A percentile compares a stretch with the other conserved stretches of the same genome.
Conservation (phyloP, 1,140 invertebrate species). For the Branchinecta lindahli region DNA sequence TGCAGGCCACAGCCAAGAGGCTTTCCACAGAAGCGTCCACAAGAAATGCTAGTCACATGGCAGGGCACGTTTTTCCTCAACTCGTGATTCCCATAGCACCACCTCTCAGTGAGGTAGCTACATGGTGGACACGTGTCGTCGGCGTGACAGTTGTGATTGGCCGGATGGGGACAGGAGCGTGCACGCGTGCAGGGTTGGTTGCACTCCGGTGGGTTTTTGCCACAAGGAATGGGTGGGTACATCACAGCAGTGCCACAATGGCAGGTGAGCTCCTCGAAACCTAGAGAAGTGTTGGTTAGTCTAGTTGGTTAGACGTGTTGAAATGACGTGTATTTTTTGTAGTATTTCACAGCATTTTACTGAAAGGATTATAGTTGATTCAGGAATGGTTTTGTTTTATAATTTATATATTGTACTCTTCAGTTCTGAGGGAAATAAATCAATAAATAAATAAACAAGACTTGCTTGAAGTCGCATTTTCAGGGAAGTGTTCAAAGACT, state of each 20-base stretch:
- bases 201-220: conserved; percentile 65
- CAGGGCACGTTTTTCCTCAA: conserved; percentile 73
- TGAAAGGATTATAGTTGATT: no score
- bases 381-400: no score
- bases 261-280: conserved; percentile 80
- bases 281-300: conserved; percentile 29
- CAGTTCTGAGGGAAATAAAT: no score
- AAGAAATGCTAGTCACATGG: conserved; percentile 70
- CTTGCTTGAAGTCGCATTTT: no score
- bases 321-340: no score
- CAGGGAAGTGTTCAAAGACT: no score
- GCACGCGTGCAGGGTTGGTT: conserved; percentile 51
- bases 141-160: conserved; percentile 59
- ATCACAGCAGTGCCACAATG: conserved; percentile 72
- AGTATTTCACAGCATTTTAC: no score
- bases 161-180: conserved; percentile 64
- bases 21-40: conserved; percentile 68
- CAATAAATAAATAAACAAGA: no score
- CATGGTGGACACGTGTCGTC: conserved; percentile 74
- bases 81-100: conserved; percentile 78
- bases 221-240: conserved; percentile 79
- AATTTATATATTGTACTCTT: no score
- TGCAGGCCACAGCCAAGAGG: conserved; percentile 58
- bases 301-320: no score
- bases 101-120: conserved; percentile 67